Conservation (phyloP, 2,797 vertebrate genomes). For the Cercopithecus neglectus region DNA sequence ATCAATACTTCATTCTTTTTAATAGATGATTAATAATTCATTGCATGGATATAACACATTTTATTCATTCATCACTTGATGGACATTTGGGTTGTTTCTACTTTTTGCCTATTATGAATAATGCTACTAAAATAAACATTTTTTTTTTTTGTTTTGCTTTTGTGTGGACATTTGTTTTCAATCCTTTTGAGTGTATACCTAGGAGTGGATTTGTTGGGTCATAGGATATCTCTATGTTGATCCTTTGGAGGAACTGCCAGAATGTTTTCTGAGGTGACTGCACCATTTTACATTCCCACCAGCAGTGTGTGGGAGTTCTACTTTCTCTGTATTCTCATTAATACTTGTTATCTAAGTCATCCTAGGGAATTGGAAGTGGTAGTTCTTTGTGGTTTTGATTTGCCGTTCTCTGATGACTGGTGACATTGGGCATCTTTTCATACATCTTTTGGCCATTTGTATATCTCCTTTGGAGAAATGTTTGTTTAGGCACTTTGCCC, state of each 20-base stretch:
- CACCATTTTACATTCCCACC: neutral
- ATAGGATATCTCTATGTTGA: neutral
- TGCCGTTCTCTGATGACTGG: neutral
- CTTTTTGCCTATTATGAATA: neutral
- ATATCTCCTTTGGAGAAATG: neutral
- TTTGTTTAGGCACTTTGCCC: neutral
- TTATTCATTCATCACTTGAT: too few relatives aligned
- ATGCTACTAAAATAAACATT: neutral
- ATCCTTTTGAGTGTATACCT: neutral
- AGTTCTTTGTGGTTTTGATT: neutral
- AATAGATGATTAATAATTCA: neutral
- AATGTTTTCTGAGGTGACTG: neutral
- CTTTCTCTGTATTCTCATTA: neutral
- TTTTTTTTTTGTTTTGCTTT: neutral
- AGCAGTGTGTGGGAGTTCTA: too few relatives aligned
- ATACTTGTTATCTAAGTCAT: neutral
- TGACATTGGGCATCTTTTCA: neutral
- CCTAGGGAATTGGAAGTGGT: fast-evolving
- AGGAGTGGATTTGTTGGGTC: neutral
- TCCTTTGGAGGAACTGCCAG: neutral
- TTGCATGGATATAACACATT: neutral
- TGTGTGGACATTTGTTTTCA: neutral
- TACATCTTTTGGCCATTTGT: neutral
- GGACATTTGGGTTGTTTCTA: neutral
- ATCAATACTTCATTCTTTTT: neutral